These are phyloP conservation scores for Struthidea cinerea DNA, from an alignment of 2,113 vertebrate genomes.

Conservation along the genomic window DNA sequence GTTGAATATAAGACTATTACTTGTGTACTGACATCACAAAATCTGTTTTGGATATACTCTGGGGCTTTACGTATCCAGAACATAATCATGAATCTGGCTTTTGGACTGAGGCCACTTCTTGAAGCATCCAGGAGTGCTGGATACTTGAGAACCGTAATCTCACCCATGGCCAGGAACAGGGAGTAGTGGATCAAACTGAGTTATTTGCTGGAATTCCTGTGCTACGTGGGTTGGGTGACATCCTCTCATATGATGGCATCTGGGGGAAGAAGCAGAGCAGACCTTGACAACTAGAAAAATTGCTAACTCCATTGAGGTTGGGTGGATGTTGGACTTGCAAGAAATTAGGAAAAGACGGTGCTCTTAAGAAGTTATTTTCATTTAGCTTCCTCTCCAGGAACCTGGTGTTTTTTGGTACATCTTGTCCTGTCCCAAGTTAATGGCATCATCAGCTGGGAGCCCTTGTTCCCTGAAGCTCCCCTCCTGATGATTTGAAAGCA, in stretches of 20 bases:
- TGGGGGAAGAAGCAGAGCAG: neutral
- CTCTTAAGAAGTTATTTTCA: neutral
- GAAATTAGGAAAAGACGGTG: neutral
- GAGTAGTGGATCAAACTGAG: neutral
- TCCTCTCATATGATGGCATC: neutral
- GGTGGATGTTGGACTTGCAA: neutral
- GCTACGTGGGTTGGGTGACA: accelerated
- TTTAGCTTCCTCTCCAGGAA: neutral
- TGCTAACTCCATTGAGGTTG: neutral
- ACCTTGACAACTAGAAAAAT: neutral
- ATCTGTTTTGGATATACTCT: neutral
- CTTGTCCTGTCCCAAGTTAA: neutral
- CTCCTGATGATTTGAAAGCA: neutral
- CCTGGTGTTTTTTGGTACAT: neutral
- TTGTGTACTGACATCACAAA: neutral
- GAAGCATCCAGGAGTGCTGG: neutral
- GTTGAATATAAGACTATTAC: neutral
- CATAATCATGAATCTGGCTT: neutral
- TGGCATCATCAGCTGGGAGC: neutral
- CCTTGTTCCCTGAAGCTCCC: neutral
- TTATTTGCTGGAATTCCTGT: neutral
- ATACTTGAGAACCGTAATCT: neutral
- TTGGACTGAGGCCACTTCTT: neutral
- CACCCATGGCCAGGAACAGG: neutral
- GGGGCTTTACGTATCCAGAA: neutral